These are phyloP conservation scores for Aporophyla nigra DNA, from an alignment of 2,888 invertebrate genomes.

Conservation along the genomic window DNA sequence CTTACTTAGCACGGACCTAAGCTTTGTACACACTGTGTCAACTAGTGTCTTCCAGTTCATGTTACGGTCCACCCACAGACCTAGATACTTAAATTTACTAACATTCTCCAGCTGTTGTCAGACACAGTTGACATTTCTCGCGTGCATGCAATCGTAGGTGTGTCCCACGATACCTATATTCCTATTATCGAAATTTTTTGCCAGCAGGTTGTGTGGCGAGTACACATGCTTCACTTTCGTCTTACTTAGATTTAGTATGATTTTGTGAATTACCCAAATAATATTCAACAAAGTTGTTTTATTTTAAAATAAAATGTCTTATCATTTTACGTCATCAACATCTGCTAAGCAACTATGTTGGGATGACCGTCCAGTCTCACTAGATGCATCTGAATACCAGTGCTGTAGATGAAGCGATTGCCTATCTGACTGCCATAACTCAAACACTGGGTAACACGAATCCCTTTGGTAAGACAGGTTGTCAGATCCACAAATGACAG, in stretches of 20 bases:
- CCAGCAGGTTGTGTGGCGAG: too few species aligned
- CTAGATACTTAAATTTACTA: constrained; percentile 12
- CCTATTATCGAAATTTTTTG: too few species aligned
- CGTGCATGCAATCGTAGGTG: too few species aligned
- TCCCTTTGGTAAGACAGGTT: neutral
- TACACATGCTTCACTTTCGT: constrained; percentile 26
- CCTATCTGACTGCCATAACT: too few species aligned
- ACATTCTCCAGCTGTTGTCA: constrained; percentile 8
- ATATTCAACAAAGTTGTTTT: too few species aligned
- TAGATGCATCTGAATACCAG: too few species aligned
- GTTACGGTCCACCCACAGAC: constrained; percentile 13
- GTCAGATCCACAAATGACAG: neutral
- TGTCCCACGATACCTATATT: too few species aligned
- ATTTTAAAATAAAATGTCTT: too few species aligned
- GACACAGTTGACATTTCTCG: constrained; percentile 15
- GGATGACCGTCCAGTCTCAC: too few species aligned
- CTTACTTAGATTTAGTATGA: constrained; percentile 7
- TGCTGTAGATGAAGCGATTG: too few species aligned
- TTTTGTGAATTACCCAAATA: neutral
- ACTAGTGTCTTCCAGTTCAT: constrained; percentile 15
- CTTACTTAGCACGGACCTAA: neutral
- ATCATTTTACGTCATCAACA: too few species aligned
- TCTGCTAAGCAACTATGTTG: too few species aligned
- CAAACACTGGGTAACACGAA: neutral
- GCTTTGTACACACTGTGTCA: constrained; percentile 14